phyloP scores from a whole-genome alignment of 1,140 invertebrate species.

The Aphaenogaster floridana region DNA sequence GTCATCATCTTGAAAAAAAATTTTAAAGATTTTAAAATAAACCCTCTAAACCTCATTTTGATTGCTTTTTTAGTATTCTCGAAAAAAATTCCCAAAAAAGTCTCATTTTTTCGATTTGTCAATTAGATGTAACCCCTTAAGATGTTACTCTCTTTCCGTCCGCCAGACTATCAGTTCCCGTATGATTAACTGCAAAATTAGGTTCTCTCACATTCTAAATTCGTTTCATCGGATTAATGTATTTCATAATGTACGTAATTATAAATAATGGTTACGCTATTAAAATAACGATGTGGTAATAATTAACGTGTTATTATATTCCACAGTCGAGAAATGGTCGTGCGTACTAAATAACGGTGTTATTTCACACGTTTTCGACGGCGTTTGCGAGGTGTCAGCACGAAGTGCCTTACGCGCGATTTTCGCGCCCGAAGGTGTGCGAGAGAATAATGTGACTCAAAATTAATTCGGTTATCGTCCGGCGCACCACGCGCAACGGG shows the following conservation, averaged over 20 bases:
- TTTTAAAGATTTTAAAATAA: no score
- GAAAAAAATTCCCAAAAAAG: no score
- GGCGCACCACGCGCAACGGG: neutral
- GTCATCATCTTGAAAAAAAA: no score
- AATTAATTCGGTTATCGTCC: constrained; percentile 61
- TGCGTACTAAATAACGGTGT: neutral
- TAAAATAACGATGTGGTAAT: neutral
- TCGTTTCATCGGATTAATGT: neutral
- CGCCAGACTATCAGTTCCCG: neutral
- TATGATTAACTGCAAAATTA: neutral
- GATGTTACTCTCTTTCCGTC: neutral
- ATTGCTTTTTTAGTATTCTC: no score
- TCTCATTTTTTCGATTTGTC: no score
- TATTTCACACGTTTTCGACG: constrained; percentile 6
- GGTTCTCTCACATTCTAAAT: neutral
- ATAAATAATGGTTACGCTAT: neutral
- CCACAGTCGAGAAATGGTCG: neutral
- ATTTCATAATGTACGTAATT: neutral
- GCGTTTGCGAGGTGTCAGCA: neutral
- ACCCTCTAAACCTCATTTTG: no score
- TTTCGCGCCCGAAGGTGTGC: constrained; percentile 33
- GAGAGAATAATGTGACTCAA: constrained; percentile 61
- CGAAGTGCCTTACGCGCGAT: constrained; percentile 29
- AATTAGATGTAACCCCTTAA: no score
- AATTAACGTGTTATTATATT: constrained; percentile 15